Base-by-base conservation (phyloP, 2,888 invertebrate species). In the Aphidius colemani region DNA sequence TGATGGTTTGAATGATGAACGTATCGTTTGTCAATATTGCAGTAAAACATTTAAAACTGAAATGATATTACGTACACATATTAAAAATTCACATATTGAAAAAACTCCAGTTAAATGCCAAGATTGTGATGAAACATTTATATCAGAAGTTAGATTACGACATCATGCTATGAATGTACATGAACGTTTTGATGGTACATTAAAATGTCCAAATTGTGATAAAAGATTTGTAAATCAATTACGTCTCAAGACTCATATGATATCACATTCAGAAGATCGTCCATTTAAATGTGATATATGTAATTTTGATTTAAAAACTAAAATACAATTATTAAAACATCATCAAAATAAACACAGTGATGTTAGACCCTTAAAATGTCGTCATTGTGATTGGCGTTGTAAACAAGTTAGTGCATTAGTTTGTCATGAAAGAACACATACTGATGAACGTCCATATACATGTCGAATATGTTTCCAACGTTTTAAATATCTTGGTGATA, bases 321-420 rank as follows among this genome's bases (percentile, higher is more conserved):
- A 81, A 59, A 81, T 82, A 39, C 82, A 82, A 51, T 62, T 82
- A 65, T 77, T 81, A 11, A 82, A 82, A 51, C 82, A 82, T 71
- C 80, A 81, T 65, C 82, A 82, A 59, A 82, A 82, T 39, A 72
- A 80, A 40, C 82, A 82, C 63, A 82, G 82, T 55, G 80, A 82
- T 41, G 81, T 80, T 58, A 70, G 82, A 56, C 82, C 82, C 1
- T 65, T 82, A 18, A 79, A 82, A 44, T 81, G 82, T 65, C 74
- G 74, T 45, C 78, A 77, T 62, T 82, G 82, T 67, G 71, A 76
- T 0, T 82, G 82, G 81, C 73, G 80, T 40, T 82, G 82, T 60
- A 82, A 82, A 57, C 82, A 82, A 70, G 81, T 82, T 6, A 81
- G 82, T 49, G 82, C 82, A 0, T 72, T 82, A 6, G 82, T 82